Evolutionary conservation across 2,888 invertebrate species (phyloP), one percentile per base, ranked within the genome.

Genomic region (Mactromeris polynyma): DNA sequence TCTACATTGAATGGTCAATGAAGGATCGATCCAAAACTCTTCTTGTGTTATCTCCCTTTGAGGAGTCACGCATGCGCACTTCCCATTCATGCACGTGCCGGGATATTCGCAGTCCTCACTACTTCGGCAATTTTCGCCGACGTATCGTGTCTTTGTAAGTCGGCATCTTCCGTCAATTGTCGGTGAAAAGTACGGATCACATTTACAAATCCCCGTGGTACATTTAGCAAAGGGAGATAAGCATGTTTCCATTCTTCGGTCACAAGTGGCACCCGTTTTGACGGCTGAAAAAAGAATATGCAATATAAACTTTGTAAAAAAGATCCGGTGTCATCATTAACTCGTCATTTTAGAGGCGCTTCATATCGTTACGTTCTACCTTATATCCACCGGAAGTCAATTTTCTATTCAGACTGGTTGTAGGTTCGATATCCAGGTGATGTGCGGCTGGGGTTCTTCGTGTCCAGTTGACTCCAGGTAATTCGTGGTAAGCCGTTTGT

Each of bases 21-120:
- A 88, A 14, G 94, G 93, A 69, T 93, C 92, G 19, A 92, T 87
- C 94, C 94, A 94, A 82, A 93, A 94, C 80, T 94, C 94, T 73
- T 93, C 92, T 1, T 83, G 46, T 6, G 93, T 92, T 21, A 93
- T 42, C 77, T 88, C 58, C 80, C 94, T 87, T 78, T 93, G 92
- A n/a, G 89, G 90, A 11, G 54, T 64, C 51, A 89, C 88, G 86
- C 94, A 94, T 85, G 87, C 88, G 88, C 94, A 94, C 7, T 51
- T 73, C n/a, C 92, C 94, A 54, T 87, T 85, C 0, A 90, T 82
- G 85, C 94, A 94, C 7, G 83, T 88, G 26, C 90, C 90, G 33
- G 94, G 94, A 86, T 93, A 93, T 88, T 92, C 93, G 83, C 94
- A 94, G 26, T 91, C 90, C 6, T 86, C 87, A 21, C 64, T 81